Base-by-base conservation (phyloP, 2,113 vertebrate species). In the Rhabdomys dilectus region DNA sequence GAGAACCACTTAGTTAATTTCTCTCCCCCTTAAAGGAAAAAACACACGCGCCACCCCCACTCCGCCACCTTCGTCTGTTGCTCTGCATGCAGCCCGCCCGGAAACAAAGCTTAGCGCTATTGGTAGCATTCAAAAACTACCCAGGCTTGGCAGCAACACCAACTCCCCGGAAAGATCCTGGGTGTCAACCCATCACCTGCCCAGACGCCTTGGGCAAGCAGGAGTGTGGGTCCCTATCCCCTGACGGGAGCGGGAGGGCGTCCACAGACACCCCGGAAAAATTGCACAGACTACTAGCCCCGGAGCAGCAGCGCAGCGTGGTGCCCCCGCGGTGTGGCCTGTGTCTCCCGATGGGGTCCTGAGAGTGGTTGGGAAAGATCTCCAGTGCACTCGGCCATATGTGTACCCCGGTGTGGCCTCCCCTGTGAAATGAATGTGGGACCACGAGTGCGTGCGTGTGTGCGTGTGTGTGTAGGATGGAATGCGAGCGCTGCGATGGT, bases 1-100 rank as follows among this genome's bases (percentile, higher is more conserved):
- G 95, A 95, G 97, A 96, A 98, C 95, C 97, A 93, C 98, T 98
- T 97, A 97, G 97, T 98, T 97, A 96, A 98, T 96, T 98, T 96
- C 91, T 96, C 95, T 39, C 36, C 51, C 85, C 89, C 92, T 97
- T 92, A 97, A 97, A 96, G 95, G 85, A 92, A 90, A 96, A 91
- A 91, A 72, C 22, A 2, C 78, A 80, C 53, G 89, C 86, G 34
- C 66, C 53, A 34, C 72, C 48, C 51, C 86, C 75, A 8, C 64
- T 76, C 39, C 34, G 42, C 60, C 10, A 94, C 90, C 86, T 89
- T 86, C 22, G 26, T 72, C 91, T 86, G 91, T 72, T 45, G 78
- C 89, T 96, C 84, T 72, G 26, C 5, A 3, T 72, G 26, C 5
- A 3, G 85, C 64, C 7, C 3, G 11, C 85, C 64, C 51, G 64